Base-by-base conservation (phyloP, 2,113 vertebrate species). In the Lophochroa leadbeateri region DNA sequence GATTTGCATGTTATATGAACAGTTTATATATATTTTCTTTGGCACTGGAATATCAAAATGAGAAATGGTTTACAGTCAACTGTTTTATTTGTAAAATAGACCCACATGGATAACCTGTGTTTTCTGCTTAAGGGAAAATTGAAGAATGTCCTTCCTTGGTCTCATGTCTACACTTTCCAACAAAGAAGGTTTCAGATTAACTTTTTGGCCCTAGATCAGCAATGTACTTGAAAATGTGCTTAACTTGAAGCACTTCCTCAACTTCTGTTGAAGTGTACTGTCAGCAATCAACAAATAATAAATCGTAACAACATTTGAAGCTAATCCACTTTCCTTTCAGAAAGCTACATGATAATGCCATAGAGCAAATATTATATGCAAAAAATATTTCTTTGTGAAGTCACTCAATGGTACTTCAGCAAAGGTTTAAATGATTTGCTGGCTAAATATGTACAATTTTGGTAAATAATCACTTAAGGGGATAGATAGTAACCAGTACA, bases 201-300 rank as follows among this genome's bases (percentile, higher is more conserved):
- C 83, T 65, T 97, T 96, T 61, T 95, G 94, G 88, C 92, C 91
- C 58, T 86, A 63, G 74, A 95, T 97, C 96, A 97, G 81, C 63
- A 91, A 50, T 11, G 49, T 93, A 89, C 90, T 97, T 96, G 91
- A 96, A 95, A 97, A 95, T 1, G 23, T 96, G 95, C 94, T 96
- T 94, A 97, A 96, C 77, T 96, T 97, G 87, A 95, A 97, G 95
- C 90, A 96, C 92, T 92, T 96, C 91, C 91, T 97, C 49, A 53
- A 95, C 80, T 92, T 86, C 70, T 57, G 72, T 89, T 94, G 94
- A 97, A 97, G 95, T 85, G 37, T 94, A 94, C 91, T 97, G 94
- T 95, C 96, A 95, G 53, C 96, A 96, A 88, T 96, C 74, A 88
- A 89, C 86, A 95, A 93, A 96, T 85, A 96, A 91, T 93, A 94